These are phyloP conservation scores for Bombus haemorrhoidalis DNA, from an alignment of 1,140 invertebrate species.

Conservation along the genomic window DNA sequence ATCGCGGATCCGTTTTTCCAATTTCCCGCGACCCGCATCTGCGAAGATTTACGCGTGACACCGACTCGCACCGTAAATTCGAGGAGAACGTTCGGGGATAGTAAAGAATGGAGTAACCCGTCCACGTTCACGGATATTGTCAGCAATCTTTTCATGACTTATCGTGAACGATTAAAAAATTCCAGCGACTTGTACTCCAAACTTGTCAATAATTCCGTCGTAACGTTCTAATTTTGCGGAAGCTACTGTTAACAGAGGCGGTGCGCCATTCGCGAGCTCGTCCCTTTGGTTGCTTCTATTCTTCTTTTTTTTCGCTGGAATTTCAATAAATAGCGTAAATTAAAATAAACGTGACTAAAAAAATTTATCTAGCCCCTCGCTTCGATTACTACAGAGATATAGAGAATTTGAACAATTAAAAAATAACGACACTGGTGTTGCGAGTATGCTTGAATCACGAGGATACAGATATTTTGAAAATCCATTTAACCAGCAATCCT, in stretches of 20 bases:
- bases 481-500: constrained; percentile 1
- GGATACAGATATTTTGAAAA: background rate
- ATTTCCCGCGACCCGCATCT: constrained; percentile 62
- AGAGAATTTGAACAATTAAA: background rate
- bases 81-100: constrained; percentile 47
- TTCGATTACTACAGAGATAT: background rate
- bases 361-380: background rate
- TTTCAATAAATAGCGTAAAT: background rate
- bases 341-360: background rate
- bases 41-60: constrained; percentile 62
- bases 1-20: constrained; percentile 66
- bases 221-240: constrained; percentile 5
- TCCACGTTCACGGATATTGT: constrained; percentile 54
- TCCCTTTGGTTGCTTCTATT: background rate
- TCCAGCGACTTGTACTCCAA: constrained; percentile 7
- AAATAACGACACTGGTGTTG: background rate
- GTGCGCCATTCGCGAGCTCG: background rate
- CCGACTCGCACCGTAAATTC: constrained; percentile 65
- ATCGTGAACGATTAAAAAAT: constrained; percentile 61
- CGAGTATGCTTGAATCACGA: no score
- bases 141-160: constrained; percentile 55
- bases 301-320: background rate
- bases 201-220: constrained; percentile 3
- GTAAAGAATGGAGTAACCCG: constrained; percentile 61
- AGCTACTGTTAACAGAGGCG: background rate